These are phyloP conservation scores for Melinaea menophilus DNA, from an alignment of 2,888 invertebrate species.

Conservation along the genomic window DNA sequence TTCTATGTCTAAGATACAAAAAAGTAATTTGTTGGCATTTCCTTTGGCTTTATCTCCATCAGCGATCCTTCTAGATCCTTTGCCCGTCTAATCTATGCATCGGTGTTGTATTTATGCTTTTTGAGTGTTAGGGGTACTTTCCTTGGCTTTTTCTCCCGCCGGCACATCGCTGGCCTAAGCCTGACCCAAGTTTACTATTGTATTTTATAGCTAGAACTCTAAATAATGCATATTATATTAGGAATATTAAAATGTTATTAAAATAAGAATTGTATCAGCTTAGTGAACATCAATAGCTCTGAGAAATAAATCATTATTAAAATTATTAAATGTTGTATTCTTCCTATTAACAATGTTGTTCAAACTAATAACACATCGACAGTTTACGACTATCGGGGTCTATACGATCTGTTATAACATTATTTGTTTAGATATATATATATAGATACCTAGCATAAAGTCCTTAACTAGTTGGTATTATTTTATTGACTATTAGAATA, in stretches of 20 bases:
- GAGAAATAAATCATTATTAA: conserved; percentile 75
- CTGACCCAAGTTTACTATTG: conserved; percentile 67
- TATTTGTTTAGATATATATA: conserved; percentile 10
- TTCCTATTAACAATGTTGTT: conserved; percentile 39
- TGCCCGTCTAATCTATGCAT: conserved; percentile 25
- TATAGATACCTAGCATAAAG: neutral
- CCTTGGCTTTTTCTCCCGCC: conserved; percentile 46
- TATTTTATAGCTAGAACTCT: conserved; percentile 77
- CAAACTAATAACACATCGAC: conserved; percentile 11
- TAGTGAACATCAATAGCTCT: conserved; percentile 78
- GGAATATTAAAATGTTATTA: conserved; percentile 75
- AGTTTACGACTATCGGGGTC: conserved; percentile 2
- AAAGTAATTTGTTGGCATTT: neutral
- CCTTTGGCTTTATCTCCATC: no score
- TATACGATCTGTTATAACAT: conserved; percentile 7
- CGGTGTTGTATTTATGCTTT: conserved; percentile 33
- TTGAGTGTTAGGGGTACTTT: conserved; percentile 40
- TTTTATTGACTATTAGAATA: conserved; percentile 3
- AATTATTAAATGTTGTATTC: conserved; percentile 75
- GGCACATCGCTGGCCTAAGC: conserved; percentile 52
- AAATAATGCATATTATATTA: conserved; percentile 76
- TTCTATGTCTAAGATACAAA: neutral
- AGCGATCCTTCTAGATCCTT: conserved; percentile 5
- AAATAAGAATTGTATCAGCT: conserved; percentile 77
- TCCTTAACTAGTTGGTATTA: neutral